Evolutionary conservation across 2,888 invertebrate genomes (phyloP).

Genomic region (Anthoptus insignis): DNA sequence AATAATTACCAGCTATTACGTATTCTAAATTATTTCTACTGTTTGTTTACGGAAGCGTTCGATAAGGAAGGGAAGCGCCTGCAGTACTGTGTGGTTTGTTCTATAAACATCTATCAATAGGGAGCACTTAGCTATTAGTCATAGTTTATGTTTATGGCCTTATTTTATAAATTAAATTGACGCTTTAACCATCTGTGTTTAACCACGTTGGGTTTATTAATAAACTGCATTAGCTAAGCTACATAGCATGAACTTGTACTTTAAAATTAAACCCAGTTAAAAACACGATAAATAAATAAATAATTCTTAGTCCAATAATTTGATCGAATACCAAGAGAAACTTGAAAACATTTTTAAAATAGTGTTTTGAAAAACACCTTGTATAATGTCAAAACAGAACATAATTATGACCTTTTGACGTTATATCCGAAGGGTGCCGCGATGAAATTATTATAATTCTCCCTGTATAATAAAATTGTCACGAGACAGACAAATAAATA

Average conservation of each 20-base stretch:
- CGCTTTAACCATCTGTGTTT: conserved; percentile 6
- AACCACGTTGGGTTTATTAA: not conserved
- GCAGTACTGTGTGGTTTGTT: conserved; percentile 15
- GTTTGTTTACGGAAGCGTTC: conserved; percentile 36
- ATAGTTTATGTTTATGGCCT: conserved; percentile 22
- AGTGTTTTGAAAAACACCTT: too few relatives aligned
- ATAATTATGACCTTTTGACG: too few relatives aligned
- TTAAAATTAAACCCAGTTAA: too few relatives aligned
- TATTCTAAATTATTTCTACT: conserved; percentile 13
- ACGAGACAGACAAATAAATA: conserved; percentile 1
- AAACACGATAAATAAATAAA: too few relatives aligned
- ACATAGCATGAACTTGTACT: too few relatives aligned
- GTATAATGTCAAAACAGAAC: too few relatives aligned
- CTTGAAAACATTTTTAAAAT: too few relatives aligned
- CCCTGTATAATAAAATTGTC: too few relatives aligned
- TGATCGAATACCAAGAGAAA: too few relatives aligned
- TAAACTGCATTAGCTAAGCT: conserved; percentile 1
- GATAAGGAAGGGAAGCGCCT: conserved; percentile 26
- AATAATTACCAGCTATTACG: conserved; percentile 3
- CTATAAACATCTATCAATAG: conserved; percentile 29
- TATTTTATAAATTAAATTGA: conserved; percentile 19
- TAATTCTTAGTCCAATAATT: too few relatives aligned
- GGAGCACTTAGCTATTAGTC: conserved; percentile 25
- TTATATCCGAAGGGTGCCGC: too few relatives aligned
- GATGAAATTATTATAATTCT: too few relatives aligned